Evolutionary conservation across 2,888 invertebrate genomes (phyloP), one percentile per base, ranked within the genome.

Genomic region (Lepidonotus clava): DNA sequence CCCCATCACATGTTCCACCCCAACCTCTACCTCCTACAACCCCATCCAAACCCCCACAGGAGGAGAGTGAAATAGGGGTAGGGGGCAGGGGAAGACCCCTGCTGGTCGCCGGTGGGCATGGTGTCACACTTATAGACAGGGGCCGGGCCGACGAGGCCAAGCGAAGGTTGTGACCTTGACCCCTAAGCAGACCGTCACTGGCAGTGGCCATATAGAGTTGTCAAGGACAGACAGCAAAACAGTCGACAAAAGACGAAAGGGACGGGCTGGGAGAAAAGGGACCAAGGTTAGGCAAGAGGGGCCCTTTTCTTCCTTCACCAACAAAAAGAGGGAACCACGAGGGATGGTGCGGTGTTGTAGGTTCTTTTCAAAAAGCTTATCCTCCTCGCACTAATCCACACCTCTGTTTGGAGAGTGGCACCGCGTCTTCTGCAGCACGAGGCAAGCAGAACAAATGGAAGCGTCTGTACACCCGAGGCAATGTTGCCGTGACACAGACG

Each of bases 371-470:
- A n/a, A n/a, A n/a, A n/a, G n/a, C n/a, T n/a, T n/a, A n/a, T n/a
- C n/a, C n/a, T n/a, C n/a, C n/a, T n/a, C n/a, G n/a, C n/a, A n/a
- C n/a, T n/a, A n/a, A n/a, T n/a, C n/a, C n/a, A n/a, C n/a, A n/a
- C n/a, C n/a, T n/a, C n/a, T n/a, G n/a, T n/a, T n/a, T n/a, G n/a
- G n/a, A n/a, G n/a, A n/a, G n/a, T n/a, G n/a, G n/a, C 53, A 53
- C 1, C n/a, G 53, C 53, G 18, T 53, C 18, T 53, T 53, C 53
- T 53, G 21, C 53, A n/a, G 53, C n/a, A 24, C 53, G 53, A 53
- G 53, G 53, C 53, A 53, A 53, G 53, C 53, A 53, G 53, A 53
- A 53, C 53, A 53, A 53, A 53, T 11, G 53, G n/a, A 53, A 53
- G 53, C 21, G 53, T 53, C 1, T 53, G 53, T 53, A 53, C 53